Evolutionary conservation across 2,888 invertebrate species (phyloP), one percentile per base, ranked within the genome.

Genomic region (Ochropleura plecta): DNA sequence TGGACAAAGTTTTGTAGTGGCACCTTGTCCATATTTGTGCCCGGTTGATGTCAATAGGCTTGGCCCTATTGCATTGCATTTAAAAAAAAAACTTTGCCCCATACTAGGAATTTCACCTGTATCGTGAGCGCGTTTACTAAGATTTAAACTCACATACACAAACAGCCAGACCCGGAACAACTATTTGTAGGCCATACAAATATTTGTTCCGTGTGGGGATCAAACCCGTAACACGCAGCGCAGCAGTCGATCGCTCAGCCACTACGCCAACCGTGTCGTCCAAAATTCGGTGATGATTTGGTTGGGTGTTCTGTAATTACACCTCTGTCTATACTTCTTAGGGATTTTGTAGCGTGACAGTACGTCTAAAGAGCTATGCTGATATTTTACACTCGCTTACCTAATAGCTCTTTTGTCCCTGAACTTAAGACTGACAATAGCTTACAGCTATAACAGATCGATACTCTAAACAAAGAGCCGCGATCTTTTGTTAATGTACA

Each of bases 391-490:
- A 40, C 20, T 44, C 4, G 9, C 40, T n/a, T 6, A 18, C 12
- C 1, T 66, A 20, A 75, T 49, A 20, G 44, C 7, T 14, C 5
- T 30, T n/a, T 30, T 49, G 49, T 55, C n/a, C n/a, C 16, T 65
- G 5, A 72, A 51, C 12, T 57, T 59, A 10, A 64, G 5, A 9
- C 7, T 53, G 14, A 44, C n/a, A 48, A 64, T 62, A 57, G 51
- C 49, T 67, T 40, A 53, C 48, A 30, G 44, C 14, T 18, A 30
- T 46, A 46, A 55, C 40, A 63, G 51, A 74, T 60, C 82, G n/a
- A 85, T 78, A 82, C 9, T 59, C 20, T 14, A 44, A 20, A 74
- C 78, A 71, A 53, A 51, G 68, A 48, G n/a, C n/a, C 42, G 64
- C 66, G 40, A 64, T 20, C 51, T 63, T 67, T 82, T 85, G 69